phyloP scores from a whole-genome alignment of 2,888 invertebrate genomes.

The Sarcophaga caerulescens region DNA sequence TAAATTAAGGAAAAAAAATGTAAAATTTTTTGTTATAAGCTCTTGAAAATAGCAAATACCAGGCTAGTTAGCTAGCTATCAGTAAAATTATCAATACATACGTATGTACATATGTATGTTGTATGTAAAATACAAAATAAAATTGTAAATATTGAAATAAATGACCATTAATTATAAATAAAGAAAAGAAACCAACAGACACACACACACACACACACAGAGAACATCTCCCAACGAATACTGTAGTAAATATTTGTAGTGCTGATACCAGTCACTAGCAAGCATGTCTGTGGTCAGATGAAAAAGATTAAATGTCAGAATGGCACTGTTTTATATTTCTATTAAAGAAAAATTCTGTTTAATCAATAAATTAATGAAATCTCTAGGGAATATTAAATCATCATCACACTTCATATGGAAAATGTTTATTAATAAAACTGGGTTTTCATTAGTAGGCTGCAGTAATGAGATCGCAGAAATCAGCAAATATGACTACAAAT shows the following conservation, averaged over 20 bases:
- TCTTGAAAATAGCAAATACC: conserved; percentile 20
- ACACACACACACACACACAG: background rate
- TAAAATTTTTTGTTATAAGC: background rate
- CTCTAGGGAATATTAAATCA: background rate
- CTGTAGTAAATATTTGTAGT: conserved; percentile 29
- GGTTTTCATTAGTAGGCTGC: no score
- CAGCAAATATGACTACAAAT: no score
- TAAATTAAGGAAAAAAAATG: no score
- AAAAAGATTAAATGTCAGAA: conserved; percentile 37
- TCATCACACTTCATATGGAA: background rate
- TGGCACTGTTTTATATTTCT: background rate
- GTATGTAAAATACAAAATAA: background rate
- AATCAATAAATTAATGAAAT: background rate
- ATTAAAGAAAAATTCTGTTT: background rate
- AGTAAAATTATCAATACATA: conserved; percentile 48
- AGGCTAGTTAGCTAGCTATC: conserved; percentile 1
- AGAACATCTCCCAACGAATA: background rate
- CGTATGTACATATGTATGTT: background rate
- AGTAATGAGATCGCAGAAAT: no score
- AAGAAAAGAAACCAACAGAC: conserved; percentile 4
- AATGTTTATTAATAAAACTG: no score
- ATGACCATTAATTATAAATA: conserved; percentile 46
- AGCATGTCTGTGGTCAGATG: background rate
- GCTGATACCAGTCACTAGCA: background rate
- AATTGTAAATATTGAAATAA: conserved; percentile 56